Base-by-base conservation (phyloP, 92 coral and sea anemone species). In the Scolanthus callimorphus region DNA sequence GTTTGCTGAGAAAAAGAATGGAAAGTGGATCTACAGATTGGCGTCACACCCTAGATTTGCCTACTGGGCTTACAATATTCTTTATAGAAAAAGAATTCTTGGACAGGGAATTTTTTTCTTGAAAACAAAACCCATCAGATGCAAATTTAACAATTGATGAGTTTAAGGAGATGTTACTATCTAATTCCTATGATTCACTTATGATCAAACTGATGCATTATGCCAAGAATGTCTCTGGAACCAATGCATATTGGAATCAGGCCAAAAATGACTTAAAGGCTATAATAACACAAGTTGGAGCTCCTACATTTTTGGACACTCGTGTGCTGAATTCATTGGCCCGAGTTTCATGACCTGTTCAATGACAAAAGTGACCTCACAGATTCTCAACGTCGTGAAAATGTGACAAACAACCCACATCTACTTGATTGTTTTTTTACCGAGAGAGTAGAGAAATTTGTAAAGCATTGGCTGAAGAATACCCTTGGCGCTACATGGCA, bases 361-460 rank as follows among this genome's bases (percentile, higher is more conserved):
- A 50, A 41, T 15, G 30, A 57, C 31, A 44, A 11, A 23, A 1
- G 2, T 37, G 43, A 24, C 17, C 2, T 9, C 3, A 37, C 73
- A 17, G 31, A 49, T 44, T 43, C 17, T 11, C 59, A 57, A 43
- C 51, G 76, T 28, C 30, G 77, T 23, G 64, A 76, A 60, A 68
- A 69, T 52, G 71, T 76, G 10, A 67, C 69, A 4, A 69, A 77
- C 63, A 77, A 77, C 52, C 77, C 83, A 0, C 83, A 77, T 59
- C 51, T 60, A 67, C 70, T 59, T 4, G 83, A 77, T 55, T 77
- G 83, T 76, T 69, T 37, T 52, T 77, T 69, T 25, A 68, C 83
- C 2, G 77, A 77, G 47, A 1, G 79, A 27, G 51, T 78, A 54
- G 85, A 78, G 29, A 51, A 29, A n/a, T 78, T 70, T 55, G 21